These are phyloP conservation scores for Drosophila navojoa DNA, from an alignment of 1,140 invertebrate species.

Conservation along the genomic window DNA sequence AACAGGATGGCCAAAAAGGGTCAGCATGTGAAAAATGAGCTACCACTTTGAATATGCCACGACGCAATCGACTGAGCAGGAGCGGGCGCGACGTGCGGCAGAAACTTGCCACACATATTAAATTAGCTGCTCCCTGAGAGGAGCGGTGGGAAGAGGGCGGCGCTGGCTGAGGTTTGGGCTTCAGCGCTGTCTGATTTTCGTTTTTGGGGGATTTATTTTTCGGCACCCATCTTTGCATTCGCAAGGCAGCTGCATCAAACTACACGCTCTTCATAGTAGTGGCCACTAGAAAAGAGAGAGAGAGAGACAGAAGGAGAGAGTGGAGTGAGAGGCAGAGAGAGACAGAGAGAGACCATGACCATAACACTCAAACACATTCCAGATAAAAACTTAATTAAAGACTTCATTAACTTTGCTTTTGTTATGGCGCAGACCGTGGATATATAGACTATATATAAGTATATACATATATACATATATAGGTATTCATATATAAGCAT, in stretches of 20 bases:
- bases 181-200: slow-evolving; percentile 35
- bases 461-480: background rate
- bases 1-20: slow-evolving; percentile 59
- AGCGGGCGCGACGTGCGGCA: background rate
- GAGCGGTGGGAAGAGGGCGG: slow-evolving; percentile 4
- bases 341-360: slow-evolving; percentile 9
- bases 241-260: slow-evolving; percentile 26
- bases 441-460: background rate
- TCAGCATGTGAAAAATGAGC: slow-evolving; percentile 65
- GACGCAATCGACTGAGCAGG: slow-evolving; percentile 10
- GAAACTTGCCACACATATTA: slow-evolving; percentile 57
- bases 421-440: slow-evolving; percentile 23
- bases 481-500: background rate
- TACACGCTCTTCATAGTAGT: slow-evolving; percentile 42
- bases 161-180: slow-evolving; percentile 27
- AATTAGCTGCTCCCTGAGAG: slow-evolving; percentile 40
- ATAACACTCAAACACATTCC: slow-evolving; percentile 5
- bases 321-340: slow-evolving; percentile 4
- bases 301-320: background rate
- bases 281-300: slow-evolving; percentile 15
- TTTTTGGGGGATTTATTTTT: slow-evolving; percentile 45
- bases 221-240: slow-evolving; percentile 27
- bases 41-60: slow-evolving; percentile 50
- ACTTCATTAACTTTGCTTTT: slow-evolving; percentile 70
- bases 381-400: slow-evolving; percentile 70